Base-by-base conservation (phyloP, 1,140 invertebrate species). In the Euwallacea fornicatus region DNA sequence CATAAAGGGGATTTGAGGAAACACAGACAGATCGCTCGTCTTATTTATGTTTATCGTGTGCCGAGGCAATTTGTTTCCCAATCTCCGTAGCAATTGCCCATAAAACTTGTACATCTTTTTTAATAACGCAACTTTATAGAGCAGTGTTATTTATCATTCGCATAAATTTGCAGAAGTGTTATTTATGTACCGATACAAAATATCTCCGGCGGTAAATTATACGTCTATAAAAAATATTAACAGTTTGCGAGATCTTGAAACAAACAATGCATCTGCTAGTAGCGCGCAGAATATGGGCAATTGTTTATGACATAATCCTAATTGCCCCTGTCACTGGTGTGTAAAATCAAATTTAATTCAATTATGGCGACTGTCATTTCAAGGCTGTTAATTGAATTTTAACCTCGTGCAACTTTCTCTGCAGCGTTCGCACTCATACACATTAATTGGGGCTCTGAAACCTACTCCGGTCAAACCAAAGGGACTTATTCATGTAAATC, bases 261-360 rank as follows among this genome's bases (percentile, higher is more conserved):
- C 46, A 10, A 50, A 50, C 46, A 64, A 53, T 46, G 76, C 74
- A 76, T 74, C 63, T 77, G 76, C 74, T 77, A 71, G 66, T 59
- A 72, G 67, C 65, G 70, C 71, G 73, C 76, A 72, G 73, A 74
- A 76, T 74, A 75, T 77, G 76, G 75, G 74, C 78, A 79, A 79
- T 79, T 79, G 78, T 78, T 79, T 78, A 78, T 79, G 78, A 79
- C 78, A 76, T 76, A 74, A 76, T 75, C 75, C 75, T 77, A 77
- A 77, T 77, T 77, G 69, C 71, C 61, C 60, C 59, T 50, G 13
- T 42, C 16, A 13, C 10, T 54, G 50, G 43, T 71, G 33, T 44
- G 9, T 53, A 59, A 50, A 65, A 21, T 66, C 33, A 10, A 66
- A 66, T 66, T 56, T 43, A 56, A 56, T 46, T 64, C 13, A 50